Evolutionary conservation across 2,797 vertebrate genomes (phyloP).

Genomic region (Lepus townsendii): DNA sequence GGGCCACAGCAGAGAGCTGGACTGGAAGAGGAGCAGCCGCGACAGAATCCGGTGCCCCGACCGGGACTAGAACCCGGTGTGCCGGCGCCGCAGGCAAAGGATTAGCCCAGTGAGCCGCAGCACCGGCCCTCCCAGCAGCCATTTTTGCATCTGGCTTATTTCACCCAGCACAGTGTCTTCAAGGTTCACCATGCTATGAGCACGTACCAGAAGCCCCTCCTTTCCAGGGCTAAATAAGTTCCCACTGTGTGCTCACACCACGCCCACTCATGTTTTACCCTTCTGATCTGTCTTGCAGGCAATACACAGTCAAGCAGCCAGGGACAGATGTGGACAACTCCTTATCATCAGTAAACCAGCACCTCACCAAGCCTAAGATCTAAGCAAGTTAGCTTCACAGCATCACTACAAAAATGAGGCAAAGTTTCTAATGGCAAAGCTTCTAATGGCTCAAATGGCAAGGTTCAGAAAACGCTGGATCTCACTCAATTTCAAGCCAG

Average conservation of each 20-base stretch:
- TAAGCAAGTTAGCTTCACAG: not conserved
- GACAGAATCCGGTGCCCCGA: no score
- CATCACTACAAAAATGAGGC: not conserved
- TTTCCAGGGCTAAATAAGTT: not conserved
- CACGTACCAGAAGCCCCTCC: not conserved
- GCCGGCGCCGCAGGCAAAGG: no score
- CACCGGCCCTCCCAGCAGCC: not conserved
- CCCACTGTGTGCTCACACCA: not conserved
- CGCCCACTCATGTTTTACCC: not conserved
- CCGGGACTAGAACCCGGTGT: no score
- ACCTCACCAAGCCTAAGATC: not conserved
- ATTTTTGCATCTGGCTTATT: not conserved
- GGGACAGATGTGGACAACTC: not conserved
- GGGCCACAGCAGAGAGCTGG: no score
- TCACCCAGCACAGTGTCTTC: slow-evolving; percentile 7
- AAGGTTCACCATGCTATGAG: not conserved
- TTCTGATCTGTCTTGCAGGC: not conserved
- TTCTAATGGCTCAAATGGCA: not conserved
- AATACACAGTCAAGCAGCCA: not conserved
- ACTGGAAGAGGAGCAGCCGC: no score
- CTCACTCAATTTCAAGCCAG: slow-evolving; percentile 6
- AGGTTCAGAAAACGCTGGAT: not conserved
- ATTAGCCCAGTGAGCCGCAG: no score
- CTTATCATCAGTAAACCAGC: not conserved
- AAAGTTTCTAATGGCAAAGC: not conserved